Evolutionary conservation across 2,797 vertebrate species (phyloP), one percentile per base, ranked within the genome.

Genomic region (Sylvia borin): DNA sequence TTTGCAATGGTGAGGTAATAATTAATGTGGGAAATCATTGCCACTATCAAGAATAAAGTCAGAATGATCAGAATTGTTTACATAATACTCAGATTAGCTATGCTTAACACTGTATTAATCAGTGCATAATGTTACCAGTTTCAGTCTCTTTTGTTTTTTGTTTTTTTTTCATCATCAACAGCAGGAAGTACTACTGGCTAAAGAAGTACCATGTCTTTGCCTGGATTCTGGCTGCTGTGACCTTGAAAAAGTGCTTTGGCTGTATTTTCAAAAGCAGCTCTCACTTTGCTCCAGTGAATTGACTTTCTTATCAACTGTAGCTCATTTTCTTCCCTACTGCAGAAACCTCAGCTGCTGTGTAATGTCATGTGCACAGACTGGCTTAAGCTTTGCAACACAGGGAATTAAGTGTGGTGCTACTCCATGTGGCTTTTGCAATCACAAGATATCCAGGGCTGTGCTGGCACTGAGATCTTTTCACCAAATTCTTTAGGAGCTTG

Each of bases 311-410:
- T 45, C 40, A 84, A 16, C 43, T 32, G 43, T 40, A 66, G 60
- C 48, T 78, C 51, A 29, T 81, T 77, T 78, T 78, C 27, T 78
- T 48, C 24, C 40, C 26, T 22, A 5, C 11, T 19, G 13, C 55
- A 62, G 83, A 87, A 87, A 70, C 38, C 51, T 94, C 91, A 85
- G 78, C 91, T 89, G 74, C 91, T 65, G 60, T 71, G 71, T 93
- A 91, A 90, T 48, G 74, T 55, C 81, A 70, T 2, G 3, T 73
- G 42, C 67, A 17, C 7, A 38, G 74, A 70, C 32, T 53, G 38
- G 64, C 64, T 84, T 36, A 67, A 58, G 85, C 64, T 92, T 78
- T 68, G 62, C 31, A 57, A 60, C 68, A 50, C 15, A 2, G 34
- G 26, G 78, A 65, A 57, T 75, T 85, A 72, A n/a, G 51, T 14